Base-by-base conservation (phyloP, 1,140 invertebrate genomes). In the Ostrea denselamellosa region DNA sequence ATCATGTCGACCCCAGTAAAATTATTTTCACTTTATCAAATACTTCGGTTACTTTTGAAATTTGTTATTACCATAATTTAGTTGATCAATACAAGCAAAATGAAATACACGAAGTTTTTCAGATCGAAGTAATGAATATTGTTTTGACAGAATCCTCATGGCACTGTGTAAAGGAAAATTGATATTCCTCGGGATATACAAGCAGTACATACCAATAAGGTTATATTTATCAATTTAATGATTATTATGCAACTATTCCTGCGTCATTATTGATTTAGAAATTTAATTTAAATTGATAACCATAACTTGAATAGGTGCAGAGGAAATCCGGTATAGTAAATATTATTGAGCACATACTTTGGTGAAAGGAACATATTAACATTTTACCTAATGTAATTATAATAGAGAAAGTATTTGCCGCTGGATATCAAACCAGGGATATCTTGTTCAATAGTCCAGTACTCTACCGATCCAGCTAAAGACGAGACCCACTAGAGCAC, bases 181-280 rank as follows among this genome's bases (percentile, higher is more conserved):
- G 14, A 77, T 77, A 77, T 77, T 28, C 25, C 68, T 77, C 9
- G 68, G 68, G 25, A 34, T 77, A 77, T 77, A 77, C 25, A 77
- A 77, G 28, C 22, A 77, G 28, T 8, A 77, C 25, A 34, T 77
- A 28, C 28, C 22, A 77, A 14, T 34, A 77, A 77, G 68, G 51
- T 83, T 83, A 17, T 53, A 53, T 54, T 52, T 53, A 52, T 53
- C 22, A 28, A 14, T 77, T 77, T 9, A 28, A 9, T 12, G 28
- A 25, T 28, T 34, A 3, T 71, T 28, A 25, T 28, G 12, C 28
- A 12, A 14, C 68, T 34, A 28, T 12, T 9, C 28, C 3, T 25
- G 68, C 25, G 7, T 34, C 7, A 5, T 14, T 9, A 77, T 28
- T 22, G 17, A 12, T 77, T 62, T 17, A 3, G 19, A n/a, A 5